Conservation (phyloP, 2,113 vertebrate species). For the Gallinago paraguaiae region DNA sequence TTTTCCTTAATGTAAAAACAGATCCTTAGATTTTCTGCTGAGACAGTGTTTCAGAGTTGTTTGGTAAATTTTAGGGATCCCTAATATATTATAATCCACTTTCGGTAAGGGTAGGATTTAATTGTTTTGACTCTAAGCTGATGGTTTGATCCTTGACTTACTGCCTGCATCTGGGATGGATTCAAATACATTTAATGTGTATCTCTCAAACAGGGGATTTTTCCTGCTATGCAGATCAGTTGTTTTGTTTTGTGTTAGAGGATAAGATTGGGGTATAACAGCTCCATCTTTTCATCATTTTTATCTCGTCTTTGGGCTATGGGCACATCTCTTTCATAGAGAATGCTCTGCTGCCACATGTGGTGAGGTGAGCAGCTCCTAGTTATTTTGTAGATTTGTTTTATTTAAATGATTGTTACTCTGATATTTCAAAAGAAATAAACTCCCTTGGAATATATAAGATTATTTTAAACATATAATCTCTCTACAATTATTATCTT, state of each 20-base stretch:
- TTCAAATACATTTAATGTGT: neutral
- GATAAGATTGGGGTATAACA: neutral
- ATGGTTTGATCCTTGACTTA: neutral
- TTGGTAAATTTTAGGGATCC: neutral
- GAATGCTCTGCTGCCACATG: neutral
- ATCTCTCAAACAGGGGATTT: neutral
- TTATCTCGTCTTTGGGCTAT: neutral
- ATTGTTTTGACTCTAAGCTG: neutral
- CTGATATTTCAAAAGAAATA: neutral
- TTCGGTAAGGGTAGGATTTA: neutral
- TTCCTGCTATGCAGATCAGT: neutral
- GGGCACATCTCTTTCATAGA: neutral
- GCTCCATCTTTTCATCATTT: neutral
- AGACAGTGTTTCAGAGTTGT: neutral
- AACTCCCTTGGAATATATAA: neutral
- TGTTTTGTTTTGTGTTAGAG: neutral
- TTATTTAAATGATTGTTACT: neutral
- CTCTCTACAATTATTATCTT: neutral
- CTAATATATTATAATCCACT: neutral
- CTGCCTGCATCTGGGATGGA: neutral
- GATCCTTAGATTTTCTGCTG: neutral
- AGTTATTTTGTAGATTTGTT: neutral
- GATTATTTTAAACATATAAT: neutral
- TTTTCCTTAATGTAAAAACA: neutral
- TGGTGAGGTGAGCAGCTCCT: neutral